These are phyloP conservation scores for Gallinago media DNA, from an alignment of 2,113 vertebrate species.

Conservation along the genomic window DNA sequence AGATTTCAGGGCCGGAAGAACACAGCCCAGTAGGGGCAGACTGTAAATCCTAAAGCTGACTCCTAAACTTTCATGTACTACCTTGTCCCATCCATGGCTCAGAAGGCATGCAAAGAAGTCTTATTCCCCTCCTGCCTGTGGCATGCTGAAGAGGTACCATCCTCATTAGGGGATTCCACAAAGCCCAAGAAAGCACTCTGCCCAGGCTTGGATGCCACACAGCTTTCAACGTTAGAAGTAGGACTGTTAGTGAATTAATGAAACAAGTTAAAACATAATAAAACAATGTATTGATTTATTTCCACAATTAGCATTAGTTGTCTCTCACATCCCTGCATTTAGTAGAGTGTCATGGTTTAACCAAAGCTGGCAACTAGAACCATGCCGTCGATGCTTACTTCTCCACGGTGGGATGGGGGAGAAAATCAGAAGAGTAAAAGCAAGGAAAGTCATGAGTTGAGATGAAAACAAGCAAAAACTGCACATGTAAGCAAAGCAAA, in stretches of 20 bases:
- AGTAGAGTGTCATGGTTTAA: background rate
- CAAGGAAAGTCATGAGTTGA: background rate
- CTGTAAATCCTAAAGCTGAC: background rate
- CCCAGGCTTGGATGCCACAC: background rate
- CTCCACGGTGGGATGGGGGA: background rate
- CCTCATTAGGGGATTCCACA: background rate
- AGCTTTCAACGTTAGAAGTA: background rate
- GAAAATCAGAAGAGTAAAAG: background rate
- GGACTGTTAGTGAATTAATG: background rate
- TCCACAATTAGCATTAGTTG: background rate
- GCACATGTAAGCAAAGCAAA: background rate
- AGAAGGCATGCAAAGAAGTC: background rate
- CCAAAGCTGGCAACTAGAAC: background rate
- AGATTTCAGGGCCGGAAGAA: background rate
- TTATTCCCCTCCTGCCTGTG: background rate
- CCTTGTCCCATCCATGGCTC: background rate
- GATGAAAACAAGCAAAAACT: background rate
- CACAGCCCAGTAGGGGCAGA: accelerated
- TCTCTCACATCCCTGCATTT: background rate
- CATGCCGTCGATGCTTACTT: background rate
- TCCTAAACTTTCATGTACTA: background rate
- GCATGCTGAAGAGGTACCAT: background rate
- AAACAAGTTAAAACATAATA: background rate
- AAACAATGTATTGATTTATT: background rate
- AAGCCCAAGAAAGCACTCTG: background rate